phyloP scores from a whole-genome alignment of 2,113 vertebrate species.

The Saccopteryx bilineata region DNA sequence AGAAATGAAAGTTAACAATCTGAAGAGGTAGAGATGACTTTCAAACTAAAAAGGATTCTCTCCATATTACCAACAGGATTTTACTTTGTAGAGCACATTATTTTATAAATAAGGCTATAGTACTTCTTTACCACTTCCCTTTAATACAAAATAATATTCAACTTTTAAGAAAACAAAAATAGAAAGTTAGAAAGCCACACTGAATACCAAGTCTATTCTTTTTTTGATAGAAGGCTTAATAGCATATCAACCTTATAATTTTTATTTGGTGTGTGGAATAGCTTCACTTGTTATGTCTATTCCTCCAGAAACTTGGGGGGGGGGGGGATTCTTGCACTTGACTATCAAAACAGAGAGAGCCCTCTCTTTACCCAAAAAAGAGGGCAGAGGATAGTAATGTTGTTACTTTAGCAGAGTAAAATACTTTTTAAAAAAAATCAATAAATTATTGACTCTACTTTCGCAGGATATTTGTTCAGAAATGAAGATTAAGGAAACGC shows the following conservation, averaged over 20 bases:
- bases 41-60: conserved; percentile 47
- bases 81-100: background rate
- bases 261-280: conserved; percentile 45
- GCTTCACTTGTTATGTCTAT: conserved; percentile 15
- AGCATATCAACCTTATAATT: background rate
- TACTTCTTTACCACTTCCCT: background rate
- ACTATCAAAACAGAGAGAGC: background rate
- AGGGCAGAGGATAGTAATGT: background rate
- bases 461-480: conserved; percentile 13
- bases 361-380: background rate
- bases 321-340: background rate
- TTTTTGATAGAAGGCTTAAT: background rate
- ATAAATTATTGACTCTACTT: conserved; percentile 19
- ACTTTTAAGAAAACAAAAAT: conserved; percentile 22
- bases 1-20: background rate
- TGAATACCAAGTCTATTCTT: background rate
- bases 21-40: conserved; percentile 33
- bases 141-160: conserved; percentile 36
- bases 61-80: background rate
- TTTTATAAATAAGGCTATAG: background rate
- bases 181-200: background rate
- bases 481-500: background rate
- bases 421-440: background rate
- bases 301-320: background rate
- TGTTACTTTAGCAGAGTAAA: conserved; percentile 46